Evolutionary conservation across 2,888 invertebrate genomes (phyloP).

Genomic region (Pemphredon lugubris): DNA sequence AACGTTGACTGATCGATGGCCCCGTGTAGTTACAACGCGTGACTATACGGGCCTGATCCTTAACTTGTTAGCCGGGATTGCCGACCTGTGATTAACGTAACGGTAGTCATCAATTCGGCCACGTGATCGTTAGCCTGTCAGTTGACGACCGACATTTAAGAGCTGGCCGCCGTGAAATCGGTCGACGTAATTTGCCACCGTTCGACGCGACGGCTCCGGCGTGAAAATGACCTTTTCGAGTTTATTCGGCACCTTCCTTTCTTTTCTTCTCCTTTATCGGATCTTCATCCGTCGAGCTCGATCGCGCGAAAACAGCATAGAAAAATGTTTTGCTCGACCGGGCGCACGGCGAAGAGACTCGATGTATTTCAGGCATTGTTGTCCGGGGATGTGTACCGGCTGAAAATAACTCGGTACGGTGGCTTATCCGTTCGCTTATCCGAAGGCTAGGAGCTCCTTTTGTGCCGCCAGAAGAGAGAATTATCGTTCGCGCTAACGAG

Average conservation of each 20-base stretch:
- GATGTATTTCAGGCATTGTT: conserved; percentile 18
- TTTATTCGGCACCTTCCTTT: neutral
- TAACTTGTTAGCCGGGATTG: conserved; percentile 67
- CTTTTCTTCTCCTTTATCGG: too few relatives aligned
- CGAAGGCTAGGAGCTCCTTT: conserved; percentile 33
- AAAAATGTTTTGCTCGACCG: too few relatives aligned
- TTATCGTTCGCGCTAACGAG: conserved; percentile 55
- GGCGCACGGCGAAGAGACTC: too few relatives aligned
- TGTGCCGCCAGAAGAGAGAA: conserved; percentile 15
- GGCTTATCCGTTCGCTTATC: conserved; percentile 41
- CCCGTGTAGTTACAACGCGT: conserved; percentile 54
- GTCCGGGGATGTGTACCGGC: neutral
- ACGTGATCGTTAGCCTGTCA: conserved; percentile 69
- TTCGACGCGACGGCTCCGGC: conserved; percentile 58
- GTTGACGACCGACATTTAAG: conserved; percentile 70
- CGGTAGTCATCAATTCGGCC: conserved; percentile 71
- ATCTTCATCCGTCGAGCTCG: too few relatives aligned
- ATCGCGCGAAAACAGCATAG: too few relatives aligned
- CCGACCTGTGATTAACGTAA: conserved; percentile 71
- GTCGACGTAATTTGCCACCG: conserved; percentile 70
- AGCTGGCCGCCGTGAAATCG: conserved; percentile 67
- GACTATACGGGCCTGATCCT: conserved; percentile 63
- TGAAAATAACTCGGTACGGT: conserved; percentile 24
- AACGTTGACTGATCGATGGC: conserved; percentile 56
- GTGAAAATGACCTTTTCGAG: conserved; percentile 43